phyloP scores from a whole-genome alignment of 2,797 vertebrate genomes.

The Hapalemur alaotrensis region DNA sequence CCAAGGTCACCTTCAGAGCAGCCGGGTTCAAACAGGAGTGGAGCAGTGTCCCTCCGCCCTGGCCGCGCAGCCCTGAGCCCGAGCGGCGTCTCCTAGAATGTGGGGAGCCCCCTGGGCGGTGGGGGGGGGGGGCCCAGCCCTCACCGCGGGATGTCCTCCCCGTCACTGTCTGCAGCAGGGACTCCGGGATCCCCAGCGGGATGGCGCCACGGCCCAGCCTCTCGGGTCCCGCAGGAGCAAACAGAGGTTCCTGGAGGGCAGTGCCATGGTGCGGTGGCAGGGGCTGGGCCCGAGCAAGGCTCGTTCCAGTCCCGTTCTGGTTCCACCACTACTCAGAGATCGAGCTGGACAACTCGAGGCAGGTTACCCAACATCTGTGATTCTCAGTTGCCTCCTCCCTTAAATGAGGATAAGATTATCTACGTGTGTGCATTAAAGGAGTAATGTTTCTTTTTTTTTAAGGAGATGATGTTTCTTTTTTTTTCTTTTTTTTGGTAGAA shows the following conservation, averaged over 20 bases:
- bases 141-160: accelerated
- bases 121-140: too few relatives aligned
- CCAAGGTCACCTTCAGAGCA: not conserved
- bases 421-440: not conserved
- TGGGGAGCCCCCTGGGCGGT: too few relatives aligned
- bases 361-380: not conserved
- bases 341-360: not conserved
- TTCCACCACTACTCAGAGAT: not conserved
- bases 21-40: not conserved
- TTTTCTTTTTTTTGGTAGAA: too few relatives aligned
- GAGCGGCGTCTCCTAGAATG: not conserved
- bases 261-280: not conserved
- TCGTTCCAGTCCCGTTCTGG: not conserved
- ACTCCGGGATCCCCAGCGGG: not conserved
- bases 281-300: not conserved
- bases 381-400: not conserved
- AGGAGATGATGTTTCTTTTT: not conserved
- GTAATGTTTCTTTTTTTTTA: too few relatives aligned
- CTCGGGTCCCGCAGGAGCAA: accelerated
- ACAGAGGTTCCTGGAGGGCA: not conserved
- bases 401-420: not conserved
- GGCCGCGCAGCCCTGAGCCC: not conserved
- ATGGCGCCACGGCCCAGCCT: not conserved
- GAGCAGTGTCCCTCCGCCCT: not conserved
- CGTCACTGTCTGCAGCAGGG: accelerated